phyloP scores from a whole-genome alignment of 2,797 vertebrate genomes.

The Cuculus canorus region DNA sequence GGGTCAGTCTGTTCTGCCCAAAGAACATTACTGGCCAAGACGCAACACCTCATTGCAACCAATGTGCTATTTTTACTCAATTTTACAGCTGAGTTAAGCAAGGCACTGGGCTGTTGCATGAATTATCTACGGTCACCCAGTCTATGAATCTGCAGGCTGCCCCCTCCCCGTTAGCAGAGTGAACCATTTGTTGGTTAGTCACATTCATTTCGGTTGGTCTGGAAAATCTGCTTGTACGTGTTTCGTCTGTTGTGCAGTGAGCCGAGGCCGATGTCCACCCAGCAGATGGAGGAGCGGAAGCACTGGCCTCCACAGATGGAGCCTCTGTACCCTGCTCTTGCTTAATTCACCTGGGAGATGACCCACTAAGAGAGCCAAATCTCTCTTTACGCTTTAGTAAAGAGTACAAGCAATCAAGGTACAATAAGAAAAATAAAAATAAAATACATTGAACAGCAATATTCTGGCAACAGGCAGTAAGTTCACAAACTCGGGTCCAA shows the following conservation, averaged over 20 bases:
- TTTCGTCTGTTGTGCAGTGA: slow-evolving; percentile 45
- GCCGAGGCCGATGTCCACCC: slow-evolving; percentile 65
- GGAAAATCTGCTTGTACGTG: slow-evolving; percentile 45
- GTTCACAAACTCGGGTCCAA: background rate
- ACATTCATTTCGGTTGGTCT: slow-evolving; percentile 35
- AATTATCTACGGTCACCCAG: slow-evolving; percentile 7
- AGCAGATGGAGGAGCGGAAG: slow-evolving; percentile 69
- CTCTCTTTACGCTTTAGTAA: slow-evolving; percentile 33
- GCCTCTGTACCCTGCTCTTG: slow-evolving; percentile 66
- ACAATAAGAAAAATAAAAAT: background rate
- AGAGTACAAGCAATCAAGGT: background rate
- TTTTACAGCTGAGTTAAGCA: background rate
- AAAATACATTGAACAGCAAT: background rate
- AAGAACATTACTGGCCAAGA: background rate
- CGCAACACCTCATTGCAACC: background rate
- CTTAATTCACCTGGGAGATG: slow-evolving; percentile 60
- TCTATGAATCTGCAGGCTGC: background rate
- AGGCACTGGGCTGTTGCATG: background rate
- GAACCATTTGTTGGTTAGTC: slow-evolving; percentile 38
- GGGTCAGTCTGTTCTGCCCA: background rate
- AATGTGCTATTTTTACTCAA: background rate
- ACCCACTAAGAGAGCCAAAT: slow-evolving; percentile 69
- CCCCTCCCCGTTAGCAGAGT: background rate
- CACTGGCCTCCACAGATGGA: slow-evolving; percentile 68
- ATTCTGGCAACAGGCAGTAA: background rate